Base-by-base conservation (phyloP, 2,888 invertebrate species). In the Serripes groenlandicus region DNA sequence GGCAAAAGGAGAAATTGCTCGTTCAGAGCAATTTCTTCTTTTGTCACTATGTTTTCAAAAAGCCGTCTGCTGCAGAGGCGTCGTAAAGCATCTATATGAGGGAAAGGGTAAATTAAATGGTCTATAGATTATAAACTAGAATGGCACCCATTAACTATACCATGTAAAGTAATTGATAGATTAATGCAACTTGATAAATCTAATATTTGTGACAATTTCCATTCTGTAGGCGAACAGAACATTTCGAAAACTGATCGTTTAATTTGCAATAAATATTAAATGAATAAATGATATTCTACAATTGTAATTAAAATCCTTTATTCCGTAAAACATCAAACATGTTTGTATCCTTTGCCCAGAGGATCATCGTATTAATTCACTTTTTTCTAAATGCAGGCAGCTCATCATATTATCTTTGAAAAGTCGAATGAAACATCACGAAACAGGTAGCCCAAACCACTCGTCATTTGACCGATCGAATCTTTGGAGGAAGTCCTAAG, bases 301-400 rank as follows among this genome's bases (percentile, higher is more conserved):
- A 42, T 66, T 42, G 66, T 66, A 66, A 66, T 66, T 66, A 68
- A 78, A 58, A 62, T 66, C 54, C 73, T 73, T 72, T 66, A 66
- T 66, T 23, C 66, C 21, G n/a, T 42, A 66, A 66, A 66, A 42
- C 66, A 66, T 42, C 66, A 66, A 18, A 35, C 15, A 26, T 42
- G 9, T 42, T n/a, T 18, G n/a, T 26, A 42, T 42, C 66, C 37
- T 23, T 62, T 15, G 21, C 62, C 7, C n/a, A 42, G 15, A 42
- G 42, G 42, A 15, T 7, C 9, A 7, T 42, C 42, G 15, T 15
- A 11, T 7, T 15, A 42, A 11, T 15, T 42, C 42, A 7, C 9
- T 42, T 11, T 42, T 42, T 15, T 15, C 7, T 42, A 15, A 42
- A 11, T 11, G 9, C 42, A 42, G 15, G 42, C 7, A 42, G 9